Evolutionary conservation across 2,888 invertebrate species (phyloP), one percentile per base, ranked within the genome.

Genomic region (Cheilosia soror): DNA sequence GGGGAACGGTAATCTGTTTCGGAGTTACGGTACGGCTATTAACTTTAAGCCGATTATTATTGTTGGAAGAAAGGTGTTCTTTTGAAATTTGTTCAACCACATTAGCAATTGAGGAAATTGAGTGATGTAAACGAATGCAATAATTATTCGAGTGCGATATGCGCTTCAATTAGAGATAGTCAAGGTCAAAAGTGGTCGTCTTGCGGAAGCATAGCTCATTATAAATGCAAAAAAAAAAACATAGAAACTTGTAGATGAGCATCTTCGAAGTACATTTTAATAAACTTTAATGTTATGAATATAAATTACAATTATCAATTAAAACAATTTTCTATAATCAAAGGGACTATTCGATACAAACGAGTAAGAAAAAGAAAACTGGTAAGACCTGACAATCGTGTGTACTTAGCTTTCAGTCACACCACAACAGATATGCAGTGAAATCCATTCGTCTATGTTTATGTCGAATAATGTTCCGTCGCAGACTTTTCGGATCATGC

Each of bases 101-200:
- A 25, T 33, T 11, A 47, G 44, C 15, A 15, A 47, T 7, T 60
- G 25, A 60, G 33, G 33, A 62, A 77, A 51, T 53, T 33, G 37
- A 60, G 29, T 9, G 9, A 62, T 62, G 44, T 37, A n/a, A 55
- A 11, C 13, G 53, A 33, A 60, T 77, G 65, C 44, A 29, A 11
- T 51, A 47, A 20, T 62, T 44, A 77, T 63, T 72, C 29, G 6
- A 44, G 29, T 65, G 49, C 51, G 71, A 72, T 79, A 65, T 72
- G 78, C 78, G 72, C 71, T 79, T 79, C 27, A 57, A 63, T 33
- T 42, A 62, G 25, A 57, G 37, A 62, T 27, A 62, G 62, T 37
- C 77, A 69, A 62, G 77, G 77, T 69, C 62, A 53, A 20, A 33
- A 20, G 68, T 47, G 60, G 62, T 77, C 27, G 44, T 40, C 53